These are phyloP conservation scores for Toxonevra muliebris DNA, from an alignment of 2,888 invertebrate genomes.

Conservation along the genomic window DNA sequence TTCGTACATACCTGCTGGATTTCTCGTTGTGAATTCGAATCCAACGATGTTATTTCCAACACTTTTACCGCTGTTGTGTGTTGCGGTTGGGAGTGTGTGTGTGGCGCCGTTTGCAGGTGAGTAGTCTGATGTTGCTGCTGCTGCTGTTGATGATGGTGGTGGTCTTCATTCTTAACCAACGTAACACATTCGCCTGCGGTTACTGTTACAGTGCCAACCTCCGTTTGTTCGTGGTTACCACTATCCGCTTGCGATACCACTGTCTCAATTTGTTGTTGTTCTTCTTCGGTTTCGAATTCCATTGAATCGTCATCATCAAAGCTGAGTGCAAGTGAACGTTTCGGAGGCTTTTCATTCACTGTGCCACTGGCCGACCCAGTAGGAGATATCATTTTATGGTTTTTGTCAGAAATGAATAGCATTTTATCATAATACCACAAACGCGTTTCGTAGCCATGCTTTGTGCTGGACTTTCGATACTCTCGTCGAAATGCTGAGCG, in stretches of 20 bases:
- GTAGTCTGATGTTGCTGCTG: slow-evolving; percentile 41
- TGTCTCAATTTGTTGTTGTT: slow-evolving; percentile 47
- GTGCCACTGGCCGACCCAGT: neutral
- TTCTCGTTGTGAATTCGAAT: slow-evolving; percentile 61
- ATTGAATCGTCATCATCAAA: slow-evolving; percentile 62
- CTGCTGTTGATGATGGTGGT: slow-evolving; percentile 38
- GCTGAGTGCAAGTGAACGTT: slow-evolving; percentile 52
- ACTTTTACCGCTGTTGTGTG: slow-evolving; percentile 59
- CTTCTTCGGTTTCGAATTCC: slow-evolving; percentile 58
- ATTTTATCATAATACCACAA: slow-evolving; percentile 63
- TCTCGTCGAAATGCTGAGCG: slow-evolving; percentile 62
- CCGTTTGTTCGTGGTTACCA: slow-evolving; percentile 44
- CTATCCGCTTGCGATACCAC: slow-evolving; percentile 36
- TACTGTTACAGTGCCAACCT: slow-evolving; percentile 48
- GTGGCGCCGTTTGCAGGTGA: slow-evolving; percentile 35
- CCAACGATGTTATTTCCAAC: slow-evolving; percentile 60
- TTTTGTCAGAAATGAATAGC: slow-evolving; percentile 62
- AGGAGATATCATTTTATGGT: slow-evolving; percentile 51
- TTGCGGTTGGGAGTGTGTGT: slow-evolving; percentile 43
- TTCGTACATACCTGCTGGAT: slow-evolving; percentile 54
- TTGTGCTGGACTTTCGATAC: slow-evolving; percentile 56
- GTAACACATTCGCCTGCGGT: slow-evolving; percentile 55
- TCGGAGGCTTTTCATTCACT: slow-evolving; percentile 46
- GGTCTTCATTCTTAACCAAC: slow-evolving; percentile 54
- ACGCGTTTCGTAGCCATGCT: slow-evolving; percentile 59